Conservation (phyloP, 2,888 invertebrate species). For the Melanostoma scalare region DNA sequence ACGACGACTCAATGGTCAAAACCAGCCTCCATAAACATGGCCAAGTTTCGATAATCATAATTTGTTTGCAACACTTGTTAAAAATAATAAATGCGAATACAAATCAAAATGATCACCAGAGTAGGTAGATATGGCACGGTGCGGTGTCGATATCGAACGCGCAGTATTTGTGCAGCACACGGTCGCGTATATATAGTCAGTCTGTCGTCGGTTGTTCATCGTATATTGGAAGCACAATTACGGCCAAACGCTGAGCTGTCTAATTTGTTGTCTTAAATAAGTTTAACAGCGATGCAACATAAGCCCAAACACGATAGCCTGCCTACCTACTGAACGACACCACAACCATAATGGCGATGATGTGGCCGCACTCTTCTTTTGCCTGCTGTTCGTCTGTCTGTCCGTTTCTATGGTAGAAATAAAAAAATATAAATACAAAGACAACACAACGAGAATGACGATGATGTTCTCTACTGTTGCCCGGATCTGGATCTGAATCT, state of each 20-base stretch:
- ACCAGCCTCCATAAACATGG: conserved; percentile 6
- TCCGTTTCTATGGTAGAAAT: background rate
- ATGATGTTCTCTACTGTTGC: conserved; percentile 66
- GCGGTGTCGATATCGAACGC: conserved; percentile 43
- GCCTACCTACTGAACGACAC: conserved; percentile 53
- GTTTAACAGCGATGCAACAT: conserved; percentile 74
- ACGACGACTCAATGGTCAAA: conserved; percentile 49
- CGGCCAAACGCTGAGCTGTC: conserved; percentile 70
- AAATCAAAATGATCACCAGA: conserved; percentile 48
- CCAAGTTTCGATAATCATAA: conserved; percentile 56
- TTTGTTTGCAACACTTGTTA: conserved; percentile 69
- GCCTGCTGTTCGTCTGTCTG: background rate
- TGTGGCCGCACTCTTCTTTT: conserved; percentile 39
- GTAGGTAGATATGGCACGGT: conserved; percentile 15
- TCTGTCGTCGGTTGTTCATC: background rate
- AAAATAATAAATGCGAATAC: conserved; percentile 65
- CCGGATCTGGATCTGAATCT: conserved; percentile 56
- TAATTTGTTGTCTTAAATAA: conserved; percentile 73
- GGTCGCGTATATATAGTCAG: background rate
- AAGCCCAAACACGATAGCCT: conserved; percentile 70
- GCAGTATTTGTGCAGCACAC: conserved; percentile 11
- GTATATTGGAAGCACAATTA: conserved; percentile 66
- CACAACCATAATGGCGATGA: conserved; percentile 48
- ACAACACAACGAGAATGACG: conserved; percentile 31
- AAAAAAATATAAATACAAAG: conserved; percentile 4